Percentiles rank a stretch among this genome's conserved stretches.
These are phyloP conservation scores for Gandaritis pyraliata DNA, from an alignment of 2,888 invertebrate genomes.

Conservation along the genomic window DNA sequence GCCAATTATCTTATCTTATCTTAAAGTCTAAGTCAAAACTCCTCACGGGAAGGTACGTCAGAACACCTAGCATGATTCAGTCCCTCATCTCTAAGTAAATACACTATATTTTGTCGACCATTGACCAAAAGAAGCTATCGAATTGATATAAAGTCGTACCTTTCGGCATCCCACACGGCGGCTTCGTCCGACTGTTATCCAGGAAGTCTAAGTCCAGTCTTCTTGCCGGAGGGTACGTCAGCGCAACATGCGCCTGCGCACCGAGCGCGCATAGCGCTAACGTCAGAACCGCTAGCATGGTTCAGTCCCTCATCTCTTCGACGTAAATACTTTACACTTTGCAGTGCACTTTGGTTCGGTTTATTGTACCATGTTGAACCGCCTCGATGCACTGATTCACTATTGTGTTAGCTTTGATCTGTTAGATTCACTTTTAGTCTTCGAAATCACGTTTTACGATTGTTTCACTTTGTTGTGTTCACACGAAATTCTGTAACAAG, in stretches of 20 bases:
- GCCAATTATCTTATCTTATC: too few species aligned
- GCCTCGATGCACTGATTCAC: background rate
- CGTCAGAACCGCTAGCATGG: conserved; percentile 49
- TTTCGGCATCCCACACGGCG: conserved; percentile 98
- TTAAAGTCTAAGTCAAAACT: too few species aligned
- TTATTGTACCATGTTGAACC: conserved; percentile 23
- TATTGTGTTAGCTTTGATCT: background rate
- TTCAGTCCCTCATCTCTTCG: conserved; percentile 24
- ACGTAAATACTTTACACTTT: background rate
- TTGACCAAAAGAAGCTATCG: too few species aligned
- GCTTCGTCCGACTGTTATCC: conserved; percentile 94
- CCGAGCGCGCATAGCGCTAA: conserved; percentile 53
- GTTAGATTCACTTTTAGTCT: background rate
- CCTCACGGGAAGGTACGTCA: too few species aligned
- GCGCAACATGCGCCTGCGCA: conserved; percentile 89
- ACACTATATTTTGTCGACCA: too few species aligned
- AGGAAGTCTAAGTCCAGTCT: conserved; percentile 95
- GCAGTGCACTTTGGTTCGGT: background rate
- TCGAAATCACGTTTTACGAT: background rate
- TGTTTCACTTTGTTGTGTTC: too few species aligned
- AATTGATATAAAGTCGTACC: too few species aligned
- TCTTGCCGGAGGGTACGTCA: conserved; percentile 95
- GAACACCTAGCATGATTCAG: too few species aligned
- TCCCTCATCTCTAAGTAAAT: too few species aligned
- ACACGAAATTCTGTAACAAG: too few species aligned